Evolutionary conservation across 1,140 invertebrate species (phyloP).

Genomic region (Calliphora vicina): DNA sequence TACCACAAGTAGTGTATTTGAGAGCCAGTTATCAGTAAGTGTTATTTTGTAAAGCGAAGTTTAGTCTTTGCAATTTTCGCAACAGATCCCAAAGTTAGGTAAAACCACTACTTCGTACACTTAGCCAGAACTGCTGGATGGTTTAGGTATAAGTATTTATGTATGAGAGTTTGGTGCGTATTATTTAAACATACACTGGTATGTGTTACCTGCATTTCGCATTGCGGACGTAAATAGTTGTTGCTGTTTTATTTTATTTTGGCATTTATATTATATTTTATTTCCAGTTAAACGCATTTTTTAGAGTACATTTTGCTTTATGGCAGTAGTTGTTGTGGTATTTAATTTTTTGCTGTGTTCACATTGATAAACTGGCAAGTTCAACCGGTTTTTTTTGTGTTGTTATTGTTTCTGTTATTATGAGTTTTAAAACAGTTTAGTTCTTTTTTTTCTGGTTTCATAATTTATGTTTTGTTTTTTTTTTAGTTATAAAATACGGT

Average conservation of each 20-base stretch:
- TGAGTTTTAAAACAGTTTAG: not conserved
- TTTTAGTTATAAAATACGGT: not conserved
- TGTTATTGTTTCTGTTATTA: not conserved
- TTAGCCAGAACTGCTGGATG: too few relatives aligned
- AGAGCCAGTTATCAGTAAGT: too few relatives aligned
- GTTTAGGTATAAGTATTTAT: too few relatives aligned
- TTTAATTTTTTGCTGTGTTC: not conserved
- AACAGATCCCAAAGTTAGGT: too few relatives aligned
- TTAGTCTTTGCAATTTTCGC: too few relatives aligned
- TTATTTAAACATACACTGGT: too few relatives aligned
- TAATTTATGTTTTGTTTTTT: not conserved
- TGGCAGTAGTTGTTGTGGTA: not conserved
- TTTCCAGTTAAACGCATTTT: conserved; percentile 11
- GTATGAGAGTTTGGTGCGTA: not conserved
- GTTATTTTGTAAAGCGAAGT: too few relatives aligned
- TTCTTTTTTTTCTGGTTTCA: not conserved
- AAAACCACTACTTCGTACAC: too few relatives aligned
- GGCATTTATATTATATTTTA: not conserved
- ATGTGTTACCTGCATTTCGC: too few relatives aligned
- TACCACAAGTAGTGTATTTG: too few relatives aligned
- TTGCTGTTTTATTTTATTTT: not conserved
- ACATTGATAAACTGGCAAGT: conserved; percentile 4
- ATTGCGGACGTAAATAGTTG: not conserved
- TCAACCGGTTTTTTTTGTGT: conserved; percentile 2
- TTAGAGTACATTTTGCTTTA: not conserved